Evolutionary conservation across 2,797 vertebrate genomes (phyloP), one percentile per base, ranked within the genome.

Genomic region (Podarcis siculus): DNA sequence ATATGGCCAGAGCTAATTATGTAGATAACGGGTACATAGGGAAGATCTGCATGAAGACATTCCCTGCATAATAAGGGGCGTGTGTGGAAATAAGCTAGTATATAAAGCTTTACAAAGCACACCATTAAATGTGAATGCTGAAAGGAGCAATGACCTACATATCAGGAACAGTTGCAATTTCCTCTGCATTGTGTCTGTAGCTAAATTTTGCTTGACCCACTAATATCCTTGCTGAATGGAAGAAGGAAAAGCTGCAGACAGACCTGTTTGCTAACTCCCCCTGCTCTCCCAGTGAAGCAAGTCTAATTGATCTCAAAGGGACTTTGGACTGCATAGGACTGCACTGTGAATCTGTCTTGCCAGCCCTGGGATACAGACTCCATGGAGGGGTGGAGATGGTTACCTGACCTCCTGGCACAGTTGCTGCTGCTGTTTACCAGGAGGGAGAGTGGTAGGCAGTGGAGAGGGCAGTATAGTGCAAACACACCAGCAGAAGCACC

Each of bases 131-230:
- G 25, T 76, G 83, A 85, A 6, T 3, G 86, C 19, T 4, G 79
- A 66, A 87, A 91, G 89, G 86, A 93, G 86, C 89, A 81, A 5
- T 91, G 90, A 95, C 92, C 91, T 93, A 92, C 89, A 89, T 88
- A 89, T 89, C 89, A 89, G 78, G 27, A 81, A 39, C 0, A 10
- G 92, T 42, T 0, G 0, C 61, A 87, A 87, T 83, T 90, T 82
- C 4, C 0, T 87, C 76, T 39, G 42, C 35, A 87, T n/a, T 6
- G 12, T 55, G 35, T 90, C 86, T 89, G 79, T 0, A 0, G 27
- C 88, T 86, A 58, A 23, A 15, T 64, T 66, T 45, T 80, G 69
- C 32, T 84, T 64, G 71, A 81, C 87, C 0, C 45, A 37, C 58
- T 81, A 75, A 89, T 58, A 85, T 66, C 58, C 77, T 75, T 61